Evolutionary conservation across 2,797 vertebrate species (phyloP).

Genomic region (Squalus acanthias): DNA sequence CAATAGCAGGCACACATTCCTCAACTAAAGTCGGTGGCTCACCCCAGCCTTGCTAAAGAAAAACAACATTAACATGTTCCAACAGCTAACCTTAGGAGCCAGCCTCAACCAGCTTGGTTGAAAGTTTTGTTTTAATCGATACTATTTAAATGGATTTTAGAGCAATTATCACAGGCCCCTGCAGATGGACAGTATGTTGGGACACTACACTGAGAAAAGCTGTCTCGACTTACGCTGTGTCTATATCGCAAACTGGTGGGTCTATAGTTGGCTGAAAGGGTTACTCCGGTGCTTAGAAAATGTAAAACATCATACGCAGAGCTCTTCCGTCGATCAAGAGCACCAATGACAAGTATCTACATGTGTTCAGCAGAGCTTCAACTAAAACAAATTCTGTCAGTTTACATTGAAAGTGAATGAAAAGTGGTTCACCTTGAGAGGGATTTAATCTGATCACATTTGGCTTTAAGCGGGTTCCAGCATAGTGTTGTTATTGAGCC

Average conservation of each 20-base stretch:
- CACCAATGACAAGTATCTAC: not conserved
- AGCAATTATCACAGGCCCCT: not conserved
- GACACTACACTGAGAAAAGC: not conserved
- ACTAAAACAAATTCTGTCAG: not conserved
- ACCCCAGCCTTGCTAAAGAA: too few relatives aligned
- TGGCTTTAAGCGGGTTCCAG: not conserved
- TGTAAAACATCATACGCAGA: not conserved
- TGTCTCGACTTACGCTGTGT: not conserved
- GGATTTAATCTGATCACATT: not conserved
- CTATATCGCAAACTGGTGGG: not conserved
- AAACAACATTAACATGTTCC: not conserved
- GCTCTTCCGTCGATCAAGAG: not conserved
- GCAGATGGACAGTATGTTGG: not conserved
- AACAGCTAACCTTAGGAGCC: not conserved
- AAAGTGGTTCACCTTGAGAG: not conserved
- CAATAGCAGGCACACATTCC: not conserved
- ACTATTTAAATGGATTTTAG: not conserved
- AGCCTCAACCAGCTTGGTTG: not conserved
- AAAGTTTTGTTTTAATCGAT: not conserved
- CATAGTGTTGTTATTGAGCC: not conserved
- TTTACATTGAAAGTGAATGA: not conserved
- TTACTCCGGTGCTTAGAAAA: not conserved
- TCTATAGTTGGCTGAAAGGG: not conserved
- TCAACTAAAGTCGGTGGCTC: not conserved
- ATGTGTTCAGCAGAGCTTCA: not conserved